Base-by-base conservation (phyloP, 2,888 invertebrate genomes). In the Andrena praecox region DNA sequence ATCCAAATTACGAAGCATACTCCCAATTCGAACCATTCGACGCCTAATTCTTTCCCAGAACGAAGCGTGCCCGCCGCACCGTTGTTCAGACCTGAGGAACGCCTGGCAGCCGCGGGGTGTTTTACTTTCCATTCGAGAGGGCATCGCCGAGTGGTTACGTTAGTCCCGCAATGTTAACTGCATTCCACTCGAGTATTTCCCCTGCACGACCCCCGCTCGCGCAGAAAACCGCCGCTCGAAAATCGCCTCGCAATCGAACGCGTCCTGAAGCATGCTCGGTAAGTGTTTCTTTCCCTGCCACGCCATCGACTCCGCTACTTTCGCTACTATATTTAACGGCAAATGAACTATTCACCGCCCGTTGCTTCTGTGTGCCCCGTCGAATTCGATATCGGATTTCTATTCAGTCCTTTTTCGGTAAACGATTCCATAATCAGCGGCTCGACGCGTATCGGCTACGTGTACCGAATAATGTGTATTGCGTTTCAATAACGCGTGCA, bases 371-470 rank as follows among this genome's bases (percentile, higher is more conserved):
- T 48, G 59, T 75, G 70, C 78, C 50, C 50, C 64, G 12, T 24
- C 81, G 56, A 83, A 83, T 73, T 77, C 70, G 56, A 74, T 81
- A 81, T 83, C 74, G 75, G 67, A 71, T 72, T 78, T 50, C 78
- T 64, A 68, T 82, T 78, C 71, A 42, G 33, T 16, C 54, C 80
- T 81, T 83, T 83, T 73, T 63, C 81, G 31, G 73, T 68, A 70
- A 75, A 75, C 71, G 82, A 82, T 79, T 75, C 56, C 50, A 75
- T 82, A 82, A 82, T 78, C 84, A 75, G 60, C 27, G 29, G 31
- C 29, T 7, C 42, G 24, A n/a, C 16, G 52, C 63, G 60, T 77
- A 80, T 80, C 68, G 76, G 67, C 33, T 74, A 78, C 83, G 77
- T 74, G 81, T 63, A 27, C 68, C 27, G 82, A 77, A 82, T 83